A percentile compares a stretch with the other conserved stretches of the same genome.
Evolutionary conservation across 2,113 vertebrate species (phyloP).

Genomic region (Macrotis lagotis): DNA sequence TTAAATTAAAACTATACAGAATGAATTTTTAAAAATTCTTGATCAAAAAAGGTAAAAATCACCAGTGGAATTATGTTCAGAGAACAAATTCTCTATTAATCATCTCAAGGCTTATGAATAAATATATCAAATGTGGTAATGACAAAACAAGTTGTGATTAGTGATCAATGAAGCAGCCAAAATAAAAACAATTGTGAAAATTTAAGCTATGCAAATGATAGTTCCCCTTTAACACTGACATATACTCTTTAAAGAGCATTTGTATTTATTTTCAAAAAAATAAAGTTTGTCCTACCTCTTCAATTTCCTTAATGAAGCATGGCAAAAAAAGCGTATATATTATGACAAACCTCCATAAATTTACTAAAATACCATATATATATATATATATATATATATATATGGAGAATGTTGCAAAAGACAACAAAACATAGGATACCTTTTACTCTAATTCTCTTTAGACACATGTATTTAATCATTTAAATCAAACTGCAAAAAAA

Average conservation of each 20-base stretch:
- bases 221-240: conserved; percentile 74
- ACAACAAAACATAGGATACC: conserved; percentile 65
- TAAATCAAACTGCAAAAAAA: conserved; percentile 51
- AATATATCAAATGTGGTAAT: conserved; percentile 69
- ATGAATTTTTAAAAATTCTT: conserved; percentile 57
- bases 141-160: conserved; percentile 72
- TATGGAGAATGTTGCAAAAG: conserved; percentile 72
- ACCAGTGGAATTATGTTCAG: conserved; percentile 45
- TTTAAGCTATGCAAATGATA: conserved; percentile 75
- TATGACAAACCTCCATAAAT: conserved; percentile 86
- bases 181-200: conserved; percentile 76
- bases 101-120: conserved; percentile 46
- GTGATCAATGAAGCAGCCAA: conserved; percentile 80
- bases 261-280: conserved; percentile 77
- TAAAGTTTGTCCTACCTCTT: conserved; percentile 96
- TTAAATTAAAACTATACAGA: conserved; percentile 33
- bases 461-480: conserved; percentile 58
- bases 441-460: conserved; percentile 48
- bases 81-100: conserved; percentile 46
- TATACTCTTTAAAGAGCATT: conserved; percentile 76
- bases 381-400: conserved; percentile 80
- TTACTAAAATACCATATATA: conserved; percentile 84
- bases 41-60: conserved; percentile 50
- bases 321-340: conserved; percentile 92
- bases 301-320: conserved; percentile 99